Evolutionary conservation across 2,113 vertebrate species (phyloP), one percentile per base, ranked within the genome.

Genomic region (Talpa occidentalis): DNA sequence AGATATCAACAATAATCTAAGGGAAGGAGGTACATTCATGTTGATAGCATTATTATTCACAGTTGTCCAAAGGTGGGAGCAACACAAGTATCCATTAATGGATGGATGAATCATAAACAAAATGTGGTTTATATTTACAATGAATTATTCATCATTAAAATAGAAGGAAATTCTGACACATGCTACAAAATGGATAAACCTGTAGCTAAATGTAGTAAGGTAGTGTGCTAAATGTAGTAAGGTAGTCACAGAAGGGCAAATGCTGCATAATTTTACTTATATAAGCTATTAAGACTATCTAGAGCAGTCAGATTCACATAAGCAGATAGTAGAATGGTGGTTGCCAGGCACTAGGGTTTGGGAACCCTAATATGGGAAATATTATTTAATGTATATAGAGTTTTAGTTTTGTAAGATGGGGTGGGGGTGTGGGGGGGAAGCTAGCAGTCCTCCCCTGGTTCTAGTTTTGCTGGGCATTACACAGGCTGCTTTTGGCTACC

Each of bases 151-250:
- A 62, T 26, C 28, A 44, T 60, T 40, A 73, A 69, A 70, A 85
- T 59, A 37, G 47, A 59, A 91, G 79, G 82, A 47, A 69, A 79
- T 64, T 93, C 54, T 94, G 66, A 37, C 56, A 59, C 56, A 59
- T 35, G 22, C 19, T 73, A 52, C 4, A 54, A 40, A 6, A 84
- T 17, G 7, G 8, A 69, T 21, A 22, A 42, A 62, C 14, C 11
- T 22, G 37, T 22, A 73, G 12, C 6, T 64, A 1, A 30, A 44
- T 60, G 52, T 89, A 81, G 21, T 8, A 90, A 82, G 42, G 21
- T 28, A n/a, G 19, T 47, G 35, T 70, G n/a, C 54, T 69, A 44
- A 67, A 44, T 60, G 52, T 89, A 81, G 21, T 8, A 90, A 82
- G 42, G 21, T 28, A n/a, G 19, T 59, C 16, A 21, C 17, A 49